phyloP scores from a whole-genome alignment of 2,888 invertebrate genomes.

The Eupsilia transversa region DNA sequence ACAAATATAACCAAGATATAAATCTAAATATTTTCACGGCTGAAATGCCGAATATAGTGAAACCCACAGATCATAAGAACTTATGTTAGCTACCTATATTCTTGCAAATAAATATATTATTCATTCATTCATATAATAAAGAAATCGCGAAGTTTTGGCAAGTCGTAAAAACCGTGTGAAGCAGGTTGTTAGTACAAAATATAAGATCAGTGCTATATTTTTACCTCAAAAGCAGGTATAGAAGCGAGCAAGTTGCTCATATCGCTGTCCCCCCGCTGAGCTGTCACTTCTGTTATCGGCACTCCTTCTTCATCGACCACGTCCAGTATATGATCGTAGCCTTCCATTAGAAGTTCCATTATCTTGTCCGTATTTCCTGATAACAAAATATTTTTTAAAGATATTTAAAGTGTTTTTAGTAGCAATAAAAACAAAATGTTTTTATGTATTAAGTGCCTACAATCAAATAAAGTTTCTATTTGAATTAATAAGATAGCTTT shows the following conservation, averaged over 20 bases:
- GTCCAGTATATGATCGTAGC: conserved; percentile 96
- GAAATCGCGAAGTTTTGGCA: background rate
- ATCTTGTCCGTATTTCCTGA: conserved; percentile 86
- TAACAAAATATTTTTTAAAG: conserved; percentile 16
- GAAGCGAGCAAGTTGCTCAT: conserved; percentile 93
- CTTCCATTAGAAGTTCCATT: conserved; percentile 93
- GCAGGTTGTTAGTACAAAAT: background rate
- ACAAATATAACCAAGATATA: too few relatives aligned
- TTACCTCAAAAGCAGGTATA: conserved; percentile 94
- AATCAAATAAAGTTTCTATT: background rate
- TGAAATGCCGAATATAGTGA: too few relatives aligned
- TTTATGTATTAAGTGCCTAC: background rate
- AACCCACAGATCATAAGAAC: too few relatives aligned
- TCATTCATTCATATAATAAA: background rate
- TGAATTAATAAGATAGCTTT: background rate
- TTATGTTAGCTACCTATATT: too few relatives aligned
- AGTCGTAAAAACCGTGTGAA: background rate
- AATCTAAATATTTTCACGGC: too few relatives aligned
- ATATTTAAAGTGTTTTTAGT: background rate
- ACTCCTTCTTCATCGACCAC: conserved; percentile 93
- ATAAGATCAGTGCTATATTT: conserved; percentile 38
- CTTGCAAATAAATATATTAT: too few relatives aligned
- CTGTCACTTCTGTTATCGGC: conserved; percentile 93
- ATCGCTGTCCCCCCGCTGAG: conserved; percentile 92
- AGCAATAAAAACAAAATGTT: background rate